Evolutionary conservation across 2,113 vertebrate genomes (phyloP).

Genomic region (Microtus ochrogaster): DNA sequence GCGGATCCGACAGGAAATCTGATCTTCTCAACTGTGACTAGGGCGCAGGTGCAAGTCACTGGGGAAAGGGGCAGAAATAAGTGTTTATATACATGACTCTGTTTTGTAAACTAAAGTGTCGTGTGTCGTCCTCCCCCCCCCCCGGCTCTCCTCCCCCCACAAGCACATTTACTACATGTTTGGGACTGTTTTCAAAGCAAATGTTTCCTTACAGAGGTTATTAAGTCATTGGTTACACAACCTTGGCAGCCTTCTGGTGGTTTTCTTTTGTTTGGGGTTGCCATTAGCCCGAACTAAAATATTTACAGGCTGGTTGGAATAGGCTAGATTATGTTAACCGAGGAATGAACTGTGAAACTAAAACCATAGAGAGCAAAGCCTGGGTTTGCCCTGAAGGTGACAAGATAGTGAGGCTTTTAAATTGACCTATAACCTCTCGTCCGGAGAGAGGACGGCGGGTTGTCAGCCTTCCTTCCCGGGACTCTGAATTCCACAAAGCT

Average conservation of each 20-base stretch:
- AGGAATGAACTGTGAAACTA: not conserved
- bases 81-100: conserved; percentile 27
- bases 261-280: conserved; percentile 72
- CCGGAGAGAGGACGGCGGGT: accelerated
- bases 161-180: not conserved
- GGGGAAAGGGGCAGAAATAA: not conserved
- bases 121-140: not conserved
- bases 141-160: not conserved
- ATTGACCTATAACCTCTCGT: not conserved
- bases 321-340: conserved; percentile 59
- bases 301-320: conserved; percentile 54
- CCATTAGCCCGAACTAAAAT: conserved; percentile 67
- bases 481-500: not conserved
- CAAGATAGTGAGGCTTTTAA: not conserved
- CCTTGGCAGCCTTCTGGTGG: conserved; percentile 47
- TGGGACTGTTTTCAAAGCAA: conserved; percentile 54
- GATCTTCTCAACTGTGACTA: not conserved
- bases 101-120: not conserved
- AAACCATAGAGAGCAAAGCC: not conserved
- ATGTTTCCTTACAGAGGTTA: conserved; percentile 37
- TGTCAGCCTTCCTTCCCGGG: not conserved
- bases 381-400: not conserved
- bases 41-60: not conserved
- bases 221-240: conserved; percentile 67
- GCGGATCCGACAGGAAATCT: not conserved